phyloP scores from a whole-genome alignment of 2,888 invertebrate genomes.

The Tinea pellionella region DNA sequence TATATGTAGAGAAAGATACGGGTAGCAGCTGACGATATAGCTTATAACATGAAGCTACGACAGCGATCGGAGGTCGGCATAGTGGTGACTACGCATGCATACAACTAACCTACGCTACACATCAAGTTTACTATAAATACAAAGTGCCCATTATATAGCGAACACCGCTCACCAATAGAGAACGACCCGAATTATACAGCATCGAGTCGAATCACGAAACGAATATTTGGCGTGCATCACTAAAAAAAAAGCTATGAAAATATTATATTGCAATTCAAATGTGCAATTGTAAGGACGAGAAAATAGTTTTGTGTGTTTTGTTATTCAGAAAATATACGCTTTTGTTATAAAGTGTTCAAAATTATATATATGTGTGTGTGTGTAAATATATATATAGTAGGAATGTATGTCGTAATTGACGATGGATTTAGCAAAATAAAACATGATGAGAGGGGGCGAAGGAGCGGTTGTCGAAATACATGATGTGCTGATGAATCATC shows the following conservation, averaged over 20 bases:
- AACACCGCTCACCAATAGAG: too few relatives aligned
- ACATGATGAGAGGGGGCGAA: background rate
- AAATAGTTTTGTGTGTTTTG: background rate
- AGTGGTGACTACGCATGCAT: background rate
- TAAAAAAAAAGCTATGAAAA: conserved; percentile 60
- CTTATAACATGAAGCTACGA: background rate
- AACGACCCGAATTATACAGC: too few relatives aligned
- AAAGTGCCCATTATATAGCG: conserved; percentile 20
- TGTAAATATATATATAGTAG: too few relatives aligned
- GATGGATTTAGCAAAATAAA: conserved; percentile 13
- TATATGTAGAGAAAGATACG: background rate
- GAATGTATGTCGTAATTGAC: background rate
- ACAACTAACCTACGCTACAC: background rate
- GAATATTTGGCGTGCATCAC: conserved; percentile 38
- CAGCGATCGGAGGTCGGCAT: background rate
- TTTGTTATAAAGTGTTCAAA: background rate
- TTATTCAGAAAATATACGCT: background rate
- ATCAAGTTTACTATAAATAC: background rate
- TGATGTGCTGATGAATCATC: conserved; percentile 53
- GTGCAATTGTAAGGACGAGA: conserved; percentile 6
- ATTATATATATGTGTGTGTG: background rate
- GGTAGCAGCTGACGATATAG: background rate
- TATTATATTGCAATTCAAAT: too few relatives aligned
- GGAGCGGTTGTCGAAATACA: conserved; percentile 37
- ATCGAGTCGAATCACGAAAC: too few relatives aligned